A percentile compares a stretch with the other conserved stretches of the same genome.
phyloP scores from a whole-genome alignment of 2,888 invertebrate genomes.

The Coelogynopora nodosa region DNA sequence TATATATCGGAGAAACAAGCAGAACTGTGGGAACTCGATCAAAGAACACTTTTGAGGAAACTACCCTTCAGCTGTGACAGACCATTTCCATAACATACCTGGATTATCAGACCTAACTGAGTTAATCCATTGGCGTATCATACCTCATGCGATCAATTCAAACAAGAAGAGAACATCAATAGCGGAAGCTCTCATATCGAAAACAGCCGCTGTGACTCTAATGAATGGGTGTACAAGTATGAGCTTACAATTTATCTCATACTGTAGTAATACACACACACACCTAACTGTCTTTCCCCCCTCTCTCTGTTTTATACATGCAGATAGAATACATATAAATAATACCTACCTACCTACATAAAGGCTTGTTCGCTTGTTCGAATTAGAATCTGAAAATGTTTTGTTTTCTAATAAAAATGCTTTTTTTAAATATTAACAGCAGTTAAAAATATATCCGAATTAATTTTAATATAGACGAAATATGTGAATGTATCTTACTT shows the following conservation, averaged over 20 bases:
- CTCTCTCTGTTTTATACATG: too few relatives aligned
- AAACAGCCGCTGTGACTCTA: background rate
- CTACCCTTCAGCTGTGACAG: conserved; percentile 19
- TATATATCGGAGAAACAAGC: conserved; percentile 19
- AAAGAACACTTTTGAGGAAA: background rate
- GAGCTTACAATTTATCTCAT: conserved; percentile 4
- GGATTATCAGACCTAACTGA: conserved; percentile 10
- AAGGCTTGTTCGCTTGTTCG: too few relatives aligned
- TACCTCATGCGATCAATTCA: background rate
- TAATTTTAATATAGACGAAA: too few relatives aligned
- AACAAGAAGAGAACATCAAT: background rate
- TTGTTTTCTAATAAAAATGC: too few relatives aligned
- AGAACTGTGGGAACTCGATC: conserved; percentile 12
- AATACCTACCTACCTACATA: too few relatives aligned
- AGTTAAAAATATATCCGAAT: too few relatives aligned
- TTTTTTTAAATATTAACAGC: too few relatives aligned
- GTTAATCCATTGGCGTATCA: background rate
- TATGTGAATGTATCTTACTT: too few relatives aligned
- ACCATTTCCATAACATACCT: conserved; percentile 10
- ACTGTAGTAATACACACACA: conserved; percentile 5
- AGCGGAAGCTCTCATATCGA: background rate
- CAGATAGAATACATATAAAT: too few relatives aligned
- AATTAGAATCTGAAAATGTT: too few relatives aligned
- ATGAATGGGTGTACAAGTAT: background rate
- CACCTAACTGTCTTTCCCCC: background rate